A percentile compares a stretch with the other conserved stretches of the same genome.
These are phyloP conservation scores for Dasypogon diadema DNA, from an alignment of 2,888 invertebrate genomes.

Conservation along the genomic window DNA sequence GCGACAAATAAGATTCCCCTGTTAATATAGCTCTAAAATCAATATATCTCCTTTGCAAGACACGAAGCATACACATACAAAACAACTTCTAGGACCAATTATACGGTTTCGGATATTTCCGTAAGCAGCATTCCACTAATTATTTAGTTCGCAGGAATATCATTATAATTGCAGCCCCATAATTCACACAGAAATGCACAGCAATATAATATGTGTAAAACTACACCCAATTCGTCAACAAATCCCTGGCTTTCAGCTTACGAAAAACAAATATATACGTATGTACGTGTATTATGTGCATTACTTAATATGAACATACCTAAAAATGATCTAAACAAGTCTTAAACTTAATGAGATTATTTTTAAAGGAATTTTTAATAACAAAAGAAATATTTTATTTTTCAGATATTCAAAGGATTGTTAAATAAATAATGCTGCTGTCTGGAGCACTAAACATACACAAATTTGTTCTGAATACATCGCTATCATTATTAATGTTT, in stretches of 20 bases:
- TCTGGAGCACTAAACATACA: slow-evolving; percentile 15
- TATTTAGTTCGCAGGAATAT: too few relatives aligned
- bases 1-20: too few relatives aligned
- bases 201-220: too few relatives aligned
- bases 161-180: too few relatives aligned
- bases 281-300: background rate
- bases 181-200: too few relatives aligned
- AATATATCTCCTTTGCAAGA: too few relatives aligned
- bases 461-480: background rate
- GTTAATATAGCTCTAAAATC: too few relatives aligned
- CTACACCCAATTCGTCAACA: background rate
- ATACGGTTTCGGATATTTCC: too few relatives aligned
- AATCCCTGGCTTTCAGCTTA: background rate
- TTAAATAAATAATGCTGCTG: slow-evolving; percentile 39
- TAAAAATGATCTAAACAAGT: background rate
- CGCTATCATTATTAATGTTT: too few relatives aligned
- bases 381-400: slow-evolving; percentile 24
- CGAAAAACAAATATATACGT: background rate
- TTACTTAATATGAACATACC: slow-evolving; percentile 14
- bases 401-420: slow-evolving; percentile 25
- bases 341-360: slow-evolving; percentile 10
- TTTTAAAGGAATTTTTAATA: slow-evolving; percentile 24
- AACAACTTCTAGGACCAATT: too few relatives aligned
- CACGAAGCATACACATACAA: too few relatives aligned
- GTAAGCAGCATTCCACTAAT: too few relatives aligned